Evolutionary conservation across 2,113 vertebrate genomes (phyloP), one percentile per base, ranked within the genome.

Genomic region (Pygathrix nemaeus): DNA sequence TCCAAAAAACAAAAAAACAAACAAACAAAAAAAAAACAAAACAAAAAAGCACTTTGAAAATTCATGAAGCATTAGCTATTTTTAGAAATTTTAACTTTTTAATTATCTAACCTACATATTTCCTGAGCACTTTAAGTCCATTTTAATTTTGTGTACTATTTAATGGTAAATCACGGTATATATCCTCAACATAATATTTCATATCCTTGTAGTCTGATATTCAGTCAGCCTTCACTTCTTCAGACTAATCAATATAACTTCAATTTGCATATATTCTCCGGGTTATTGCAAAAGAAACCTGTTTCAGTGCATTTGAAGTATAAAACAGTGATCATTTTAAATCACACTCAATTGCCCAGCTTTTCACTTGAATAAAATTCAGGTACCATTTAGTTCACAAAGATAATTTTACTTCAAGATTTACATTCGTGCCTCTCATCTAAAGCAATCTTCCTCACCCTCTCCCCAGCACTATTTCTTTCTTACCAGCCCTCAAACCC

Each of bases 331-430:
- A 86, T 90, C 76, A 64, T 85, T 94, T 93, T 57, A 96, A 98
- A 93, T 91, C 93, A 91, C 86, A 91, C 88, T 57, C 88, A 78
- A 61, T 66, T 92, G 96, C 81, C 45, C 70, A 79, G 78, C 68
- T 91, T 95, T 94, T 81, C 88, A 50, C 64, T 66, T 79, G 93
- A 93, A 90, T 93, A 86, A 90, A 90, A 97, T 88, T 79, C 78
- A 88, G 95, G 93, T 95, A 73, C 84, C 94, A 83, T 93, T 96
- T 93, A 70, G 94, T 78, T 96, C 90, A n/a, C 88, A 89, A 94
- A 95, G 95, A 95, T 75, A 43, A 96, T 95, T 96, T 90, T 30
- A n/a, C 90, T 93, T 90, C 84, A 35, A 75, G 73, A 97, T 82
- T 95, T 91, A 83, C 4, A 91, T 76, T 61, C 2, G 20, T 1